These are phyloP conservation scores for Hemitrygon akajei DNA, from an alignment of 2,797 vertebrate species.

Conservation along the genomic window DNA sequence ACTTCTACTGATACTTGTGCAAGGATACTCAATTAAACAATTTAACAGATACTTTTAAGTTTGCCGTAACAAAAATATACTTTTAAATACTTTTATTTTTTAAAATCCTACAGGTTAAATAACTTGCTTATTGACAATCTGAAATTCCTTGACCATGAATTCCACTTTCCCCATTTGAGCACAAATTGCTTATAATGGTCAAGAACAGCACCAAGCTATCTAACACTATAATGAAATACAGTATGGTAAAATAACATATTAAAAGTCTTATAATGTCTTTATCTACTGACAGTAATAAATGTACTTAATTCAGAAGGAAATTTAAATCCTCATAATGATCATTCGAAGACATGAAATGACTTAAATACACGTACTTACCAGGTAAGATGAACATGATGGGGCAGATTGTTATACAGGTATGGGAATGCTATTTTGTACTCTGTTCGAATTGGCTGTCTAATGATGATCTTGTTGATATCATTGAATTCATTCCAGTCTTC, in stretches of 20 bases:
- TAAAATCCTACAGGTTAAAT: too few species aligned
- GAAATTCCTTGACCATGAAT: too few species aligned
- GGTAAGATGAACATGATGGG: conserved; percentile 94
- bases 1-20: too few species aligned
- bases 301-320: neutral
- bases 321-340: neutral
- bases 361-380: conserved; percentile 63
- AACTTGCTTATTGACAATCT: too few species aligned
- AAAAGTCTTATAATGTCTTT: neutral
- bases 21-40: too few species aligned
- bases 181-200: too few species aligned
- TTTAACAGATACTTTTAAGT: too few species aligned
- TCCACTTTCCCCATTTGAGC: too few species aligned
- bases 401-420: conserved; percentile 95
- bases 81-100: too few species aligned
- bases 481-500: conserved; percentile 99
- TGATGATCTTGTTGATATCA: conserved; percentile 99
- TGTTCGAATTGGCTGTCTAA: conserved; percentile 92
- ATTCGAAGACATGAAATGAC: neutral
- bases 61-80: too few species aligned
- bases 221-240: neutral
- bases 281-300: neutral
- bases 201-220: neutral
- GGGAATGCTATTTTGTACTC: conserved; percentile 99
- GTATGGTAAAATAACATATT: neutral